Base-by-base conservation (phyloP, 2,888 invertebrate genomes). In the Ochlodes sylvanus region DNA sequence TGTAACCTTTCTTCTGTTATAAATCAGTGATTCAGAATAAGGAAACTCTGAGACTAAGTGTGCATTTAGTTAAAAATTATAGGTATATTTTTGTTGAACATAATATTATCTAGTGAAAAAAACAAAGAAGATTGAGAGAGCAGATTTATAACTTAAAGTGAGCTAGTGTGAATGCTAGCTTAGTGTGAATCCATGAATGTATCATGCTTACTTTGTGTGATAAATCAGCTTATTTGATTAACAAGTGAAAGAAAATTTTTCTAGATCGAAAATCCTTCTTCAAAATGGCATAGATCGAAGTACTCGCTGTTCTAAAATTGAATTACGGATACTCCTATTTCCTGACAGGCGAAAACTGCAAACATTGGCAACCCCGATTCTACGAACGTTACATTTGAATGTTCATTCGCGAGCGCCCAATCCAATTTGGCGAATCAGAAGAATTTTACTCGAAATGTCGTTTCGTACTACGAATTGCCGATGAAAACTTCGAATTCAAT, bases 361-460 rank as follows among this genome's bases (percentile, higher is more conserved):
- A 67, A 61, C 61, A 62, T 21, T 42, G 61, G 61, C 32, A 61
- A 44, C 60, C 60, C 19, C 21, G 44, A 61, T 47, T 47, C 61
- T 10, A 47, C 60, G 60, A 32, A 27, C 47, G 66, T 67, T 61
- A 61, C 67, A 67, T 67, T 44, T 61, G 67, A 62, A 67, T 67
- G 67, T 67, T 67, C 67, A 47, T 67, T 61, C 67, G 67, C 52
- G 60, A 61, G 56, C 55, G 67, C 42, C 44, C 60, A 34, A 61
- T 67, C 66, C 66, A 67, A 61, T 67, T 67, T 67, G 52, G 66
- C 34, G 60, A 67, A 67, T 67, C 66, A 67, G 61, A 61, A 52
- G 66, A 67, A 67, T 67, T 66, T 67, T 54, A 67, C 61, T 67
- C 54, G 42, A 61, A 67, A 61, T 55, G 54, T 67, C 66, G 61